Evolutionary conservation across 2,797 vertebrate genomes (phyloP), one percentile per base, ranked within the genome.

Genomic region (Oreochromis grahami): DNA sequence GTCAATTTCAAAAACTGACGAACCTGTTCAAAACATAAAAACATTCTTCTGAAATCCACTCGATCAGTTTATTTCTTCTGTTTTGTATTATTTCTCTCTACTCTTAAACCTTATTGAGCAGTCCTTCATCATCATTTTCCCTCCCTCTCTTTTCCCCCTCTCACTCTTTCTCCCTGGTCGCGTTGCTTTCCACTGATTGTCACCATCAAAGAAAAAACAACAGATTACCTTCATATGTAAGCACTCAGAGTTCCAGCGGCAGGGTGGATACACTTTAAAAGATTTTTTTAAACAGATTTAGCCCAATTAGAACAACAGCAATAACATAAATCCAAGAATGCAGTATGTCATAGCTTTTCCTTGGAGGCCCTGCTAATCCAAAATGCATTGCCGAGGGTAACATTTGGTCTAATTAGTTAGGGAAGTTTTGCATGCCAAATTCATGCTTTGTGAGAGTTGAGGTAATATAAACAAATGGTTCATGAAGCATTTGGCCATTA

Each of bases 391-490:
- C 78, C 2, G 4, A 72, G 86, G 84, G 91, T 63, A 81, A 88
- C 78, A 48, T 88, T 89, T 80, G 29, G 79, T 82, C 80, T 86
- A 86, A 92, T 93, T 92, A 87, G 78, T 88, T 32, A 26, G 52
- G 83, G 77, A 83, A 80, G 80, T 77, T 48, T 88, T 41, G 53
- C 79, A 76, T 81, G 87, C 86, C 77, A 63, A 65, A 84, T 88
- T 84, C 83, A 89, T 87, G 85, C 86, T 91, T 86, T 91, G 84
- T 92, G 88, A 88, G 74, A 82, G 84, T 80, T 91, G 79, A 92
- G 81, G 89, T 93, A 92, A 92, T 89, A 85, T 86, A 90, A 94
- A 93, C 88, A 94, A 94, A 93, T 87, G 79, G 90, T 74, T 92
- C 89, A 86, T 90, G 90, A 89, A 91, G 87, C 78, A 81, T 80